These are phyloP conservation scores for Physeter macrocephalus DNA, from an alignment of 2,113 vertebrate genomes.

Conservation along the genomic window DNA sequence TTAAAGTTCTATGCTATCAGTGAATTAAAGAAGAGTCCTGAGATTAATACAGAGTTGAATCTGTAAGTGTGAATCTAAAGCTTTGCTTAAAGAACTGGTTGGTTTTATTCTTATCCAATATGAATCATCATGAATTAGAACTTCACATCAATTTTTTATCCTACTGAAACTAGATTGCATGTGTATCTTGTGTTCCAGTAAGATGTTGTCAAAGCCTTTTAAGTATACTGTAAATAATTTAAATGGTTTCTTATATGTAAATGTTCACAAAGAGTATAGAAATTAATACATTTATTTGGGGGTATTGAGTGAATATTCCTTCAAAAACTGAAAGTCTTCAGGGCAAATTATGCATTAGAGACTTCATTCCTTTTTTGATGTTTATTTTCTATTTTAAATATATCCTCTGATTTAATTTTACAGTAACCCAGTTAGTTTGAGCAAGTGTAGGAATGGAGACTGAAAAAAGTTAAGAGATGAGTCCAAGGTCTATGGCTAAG, in stretches of 20 bases:
- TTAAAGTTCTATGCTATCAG: background rate
- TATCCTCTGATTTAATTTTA: background rate
- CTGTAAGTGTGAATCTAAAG: background rate
- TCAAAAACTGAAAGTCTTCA: background rate
- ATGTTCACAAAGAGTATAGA: background rate
- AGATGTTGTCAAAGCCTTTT: conserved; percentile 38
- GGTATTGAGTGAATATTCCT: background rate
- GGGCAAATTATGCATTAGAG: background rate
- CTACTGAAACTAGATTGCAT: conserved; percentile 25
- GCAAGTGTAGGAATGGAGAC: background rate
- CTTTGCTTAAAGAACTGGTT: background rate
- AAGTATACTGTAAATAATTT: conserved; percentile 30
- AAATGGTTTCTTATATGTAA: background rate
- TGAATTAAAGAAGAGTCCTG: background rate
- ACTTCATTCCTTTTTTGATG: background rate
- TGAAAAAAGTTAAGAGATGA: background rate
- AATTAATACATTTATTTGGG: background rate
- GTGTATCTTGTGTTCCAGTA: background rate
- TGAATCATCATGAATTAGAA: conserved; percentile 49
- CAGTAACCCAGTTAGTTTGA: background rate
- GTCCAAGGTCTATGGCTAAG: background rate
- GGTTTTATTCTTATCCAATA: background rate
- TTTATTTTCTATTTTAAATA: conserved; percentile 2
- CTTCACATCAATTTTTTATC: background rate
- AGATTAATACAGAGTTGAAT: background rate